Conservation (phyloP, 2,797 vertebrate species). For the Muraenolepis orangiensis region DNA sequence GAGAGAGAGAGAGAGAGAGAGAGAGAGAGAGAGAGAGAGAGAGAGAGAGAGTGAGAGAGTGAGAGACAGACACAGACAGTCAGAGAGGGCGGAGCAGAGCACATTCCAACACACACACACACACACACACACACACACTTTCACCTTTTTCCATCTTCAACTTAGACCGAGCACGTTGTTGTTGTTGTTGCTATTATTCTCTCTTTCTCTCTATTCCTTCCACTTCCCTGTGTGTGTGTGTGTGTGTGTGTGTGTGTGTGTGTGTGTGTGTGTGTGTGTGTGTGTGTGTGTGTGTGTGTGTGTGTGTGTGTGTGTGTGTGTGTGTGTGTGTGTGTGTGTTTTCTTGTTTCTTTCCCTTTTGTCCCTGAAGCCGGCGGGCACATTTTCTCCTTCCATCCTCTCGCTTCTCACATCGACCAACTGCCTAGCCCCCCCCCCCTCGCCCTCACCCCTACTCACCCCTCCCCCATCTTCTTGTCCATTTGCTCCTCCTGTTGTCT, state of each 20-base stretch:
- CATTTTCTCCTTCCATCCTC: background rate
- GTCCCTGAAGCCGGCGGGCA: background rate
- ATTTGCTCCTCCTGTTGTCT: background rate
- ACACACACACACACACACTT: background rate
- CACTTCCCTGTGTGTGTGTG: background rate
- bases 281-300: too few species aligned
- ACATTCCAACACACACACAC: background rate
- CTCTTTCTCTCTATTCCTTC: conserved; percentile 16
- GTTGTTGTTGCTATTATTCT: background rate
- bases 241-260: background rate
- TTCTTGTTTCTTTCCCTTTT: background rate
- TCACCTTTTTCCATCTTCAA: conserved; percentile 12
- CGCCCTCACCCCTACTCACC: background rate
- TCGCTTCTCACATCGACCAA: background rate
- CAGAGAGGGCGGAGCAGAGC: conserved; percentile 4
- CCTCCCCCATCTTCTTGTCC: background rate
- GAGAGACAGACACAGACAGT: conserved; percentile 30
- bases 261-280: too few species aligned
- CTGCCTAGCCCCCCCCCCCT: background rate
- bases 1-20: conserved; percentile 20
- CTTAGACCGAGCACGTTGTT: conserved; percentile 9
- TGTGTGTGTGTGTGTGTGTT: background rate
- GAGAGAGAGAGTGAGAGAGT: conserved; percentile 29
- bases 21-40: conserved; percentile 24
- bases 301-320: background rate